Base-by-base conservation (phyloP, 2,113 vertebrate species). In the Cyanocitta stelleri region DNA sequence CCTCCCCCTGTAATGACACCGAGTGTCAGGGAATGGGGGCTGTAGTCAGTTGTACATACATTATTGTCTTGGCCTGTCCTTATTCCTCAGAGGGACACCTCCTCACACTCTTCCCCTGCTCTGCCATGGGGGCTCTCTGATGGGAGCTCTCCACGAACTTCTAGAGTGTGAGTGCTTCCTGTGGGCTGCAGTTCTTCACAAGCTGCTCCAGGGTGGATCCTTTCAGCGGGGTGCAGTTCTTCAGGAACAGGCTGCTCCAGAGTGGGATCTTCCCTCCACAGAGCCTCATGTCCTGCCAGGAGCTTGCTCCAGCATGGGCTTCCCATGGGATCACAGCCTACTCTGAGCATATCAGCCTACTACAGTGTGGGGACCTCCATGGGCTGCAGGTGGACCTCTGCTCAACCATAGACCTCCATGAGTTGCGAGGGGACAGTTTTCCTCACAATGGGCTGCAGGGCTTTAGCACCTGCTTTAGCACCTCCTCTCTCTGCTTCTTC, bases 331-430 rank as follows among this genome's bases (percentile, higher is more conserved):
- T 52, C 33, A 59, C 44, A 52, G 33, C 11, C 44, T 59, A 24
- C 27, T 18, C n/a, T 52, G 33, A 3, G 4, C 10, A 17, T 46
- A 52, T 39, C 27, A 30, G 2, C 10, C 19, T 46, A 23, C 9
- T 67, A 13, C 7, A 52, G 6, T 8, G 2, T n/a, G 29, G 29
- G 6, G 13, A 8, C 4, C 1, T 3, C 19, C 44, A 46, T 0
- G 1, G 23, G 27, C 29, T 81, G 33, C 37, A 52, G 44, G 13
- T 33, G 27, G 27, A 59, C 59, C 24, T 52, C 23, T 52, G 29
- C 23, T 74, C 16, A 52, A 46, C 13, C 16, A 10, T 22, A 35
- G 35, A 43, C 35, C 13, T n/a, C 69, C 61, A 59, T 7, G 33
- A 81, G 13, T 11, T 33, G 29, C 23, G 39, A 10, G 3, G 24